Evolutionary conservation across 1,140 invertebrate genomes (phyloP), one percentile per base, ranked within the genome.

Genomic region (Pteromalus puparum): DNA sequence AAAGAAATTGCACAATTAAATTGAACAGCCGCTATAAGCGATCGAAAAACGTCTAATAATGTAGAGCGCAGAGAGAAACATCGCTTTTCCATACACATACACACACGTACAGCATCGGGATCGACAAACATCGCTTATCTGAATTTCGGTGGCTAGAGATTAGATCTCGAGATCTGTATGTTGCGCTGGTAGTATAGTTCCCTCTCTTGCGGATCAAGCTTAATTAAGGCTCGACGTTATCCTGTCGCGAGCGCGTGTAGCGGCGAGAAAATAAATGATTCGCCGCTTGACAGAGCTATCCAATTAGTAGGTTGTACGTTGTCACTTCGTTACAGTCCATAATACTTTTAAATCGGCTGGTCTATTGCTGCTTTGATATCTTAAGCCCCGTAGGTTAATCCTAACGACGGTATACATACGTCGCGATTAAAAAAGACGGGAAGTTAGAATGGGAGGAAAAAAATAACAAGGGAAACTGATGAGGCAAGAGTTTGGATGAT

Each of bases 261-360:
- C 74, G 61, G 73, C 65, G 65, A 78, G 79, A 81, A 85, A 85
- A 81, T 81, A 82, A 85, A 84, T 84, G 72, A 84, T 80, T 75
- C 61, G 72, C 53, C n/a, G 72, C 28, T 73, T 81, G 83, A 81
- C 78, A 85, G 78, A 85, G 72, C 65, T 65, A 82, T 85, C 84
- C 73, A 85, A 85, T 82, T 85, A 85, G 84, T 42, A 70, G 70
- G 73, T 72, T 82, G 73, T 82, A 82, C 72, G 12, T 85, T 85
- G 74, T 82, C 65, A 85, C 73, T 85, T 80, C 30, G 38, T 4
- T 7, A n/a, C 67, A 30, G 21, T 81, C 53, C 68, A 42, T 75
- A 76, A 85, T 81, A 85, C 61, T 85, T 85, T 85, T 81, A 76
- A 75, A 79, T 84, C 28, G 68, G 74, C 46, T 9, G 18, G 48